A percentile compares a stretch with the other conserved stretches of the same genome.
These are phyloP conservation scores for Glyphotaelius pellucidus DNA, from an alignment of 2,888 invertebrate genomes.

Conservation along the genomic window DNA sequence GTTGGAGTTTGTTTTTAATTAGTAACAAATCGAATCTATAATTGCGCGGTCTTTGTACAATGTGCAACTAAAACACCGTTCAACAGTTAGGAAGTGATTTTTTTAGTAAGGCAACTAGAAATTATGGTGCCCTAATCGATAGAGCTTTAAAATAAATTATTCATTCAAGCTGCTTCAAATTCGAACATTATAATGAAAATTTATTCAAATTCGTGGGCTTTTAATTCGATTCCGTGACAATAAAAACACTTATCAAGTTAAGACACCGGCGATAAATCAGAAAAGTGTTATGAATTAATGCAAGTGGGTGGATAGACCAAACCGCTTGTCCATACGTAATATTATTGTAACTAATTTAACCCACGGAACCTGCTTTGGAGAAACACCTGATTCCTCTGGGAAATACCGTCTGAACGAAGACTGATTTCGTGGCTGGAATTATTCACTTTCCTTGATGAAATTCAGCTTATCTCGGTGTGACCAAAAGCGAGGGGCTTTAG, in stretches of 20 bases:
- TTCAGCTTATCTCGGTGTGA: not conserved
- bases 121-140: not conserved
- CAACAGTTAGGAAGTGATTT: too few species aligned
- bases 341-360: not conserved
- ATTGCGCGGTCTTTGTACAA: too few species aligned
- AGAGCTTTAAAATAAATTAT: not conserved
- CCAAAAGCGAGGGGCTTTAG: not conserved
- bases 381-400: not conserved
- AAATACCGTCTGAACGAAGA: not conserved
- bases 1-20: too few species aligned
- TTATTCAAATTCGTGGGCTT: not conserved
- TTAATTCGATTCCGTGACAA: not conserved
- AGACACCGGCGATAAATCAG: not conserved
- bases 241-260: not conserved
- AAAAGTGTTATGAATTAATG: not conserved
- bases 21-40: too few species aligned
- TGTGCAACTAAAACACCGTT: too few species aligned
- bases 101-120: too few species aligned
- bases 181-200: not conserved
- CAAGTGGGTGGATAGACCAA: not conserved
- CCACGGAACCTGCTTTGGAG: not conserved
- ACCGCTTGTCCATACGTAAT: not conserved
- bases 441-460: slow-evolving; percentile 2
- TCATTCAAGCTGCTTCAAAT: not conserved
- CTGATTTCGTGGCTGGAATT: not conserved